phyloP scores from a whole-genome alignment of 2,113 vertebrate genomes.

The Picathartes gymnocephalus region DNA sequence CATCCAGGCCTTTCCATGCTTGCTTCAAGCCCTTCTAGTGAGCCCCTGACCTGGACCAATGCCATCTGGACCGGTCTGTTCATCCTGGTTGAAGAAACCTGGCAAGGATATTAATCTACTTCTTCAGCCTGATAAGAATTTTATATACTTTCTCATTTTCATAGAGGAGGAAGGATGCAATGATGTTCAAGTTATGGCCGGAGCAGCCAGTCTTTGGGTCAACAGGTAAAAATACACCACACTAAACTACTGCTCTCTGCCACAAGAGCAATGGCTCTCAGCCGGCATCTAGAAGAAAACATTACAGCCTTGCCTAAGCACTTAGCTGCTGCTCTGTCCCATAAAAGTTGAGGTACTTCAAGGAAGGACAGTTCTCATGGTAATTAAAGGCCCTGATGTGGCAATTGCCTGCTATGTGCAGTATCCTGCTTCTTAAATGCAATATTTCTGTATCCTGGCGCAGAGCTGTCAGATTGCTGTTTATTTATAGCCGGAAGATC shows the following conservation, averaged over 20 bases:
- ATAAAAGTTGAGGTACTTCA: constrained; percentile 49
- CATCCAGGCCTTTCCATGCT: neutral
- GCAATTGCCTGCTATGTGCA: neutral
- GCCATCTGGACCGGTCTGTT: neutral
- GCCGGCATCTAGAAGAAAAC: constrained; percentile 34
- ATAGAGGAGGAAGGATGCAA: neutral
- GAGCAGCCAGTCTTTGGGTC: constrained; percentile 8
- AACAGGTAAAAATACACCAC: neutral
- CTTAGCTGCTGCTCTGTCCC: constrained; percentile 20
- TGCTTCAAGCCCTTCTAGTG: neutral
- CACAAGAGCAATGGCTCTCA: neutral
- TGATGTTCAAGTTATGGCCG: neutral
- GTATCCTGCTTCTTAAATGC: neutral
- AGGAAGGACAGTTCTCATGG: constrained; percentile 20
- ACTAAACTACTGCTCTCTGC: neutral
- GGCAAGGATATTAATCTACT: neutral
- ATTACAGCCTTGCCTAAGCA: constrained; percentile 41
- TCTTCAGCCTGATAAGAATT: neutral
- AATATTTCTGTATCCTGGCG: neutral
- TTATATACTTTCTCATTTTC: neutral
- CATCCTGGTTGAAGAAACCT: neutral
- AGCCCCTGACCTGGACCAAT: neutral
- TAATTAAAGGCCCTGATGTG: constrained; percentile 51
- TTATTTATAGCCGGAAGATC: neutral
- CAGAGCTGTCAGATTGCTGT: neutral